Evolutionary conservation across 2,888 invertebrate genomes (phyloP).

Genomic region (Drosophila infuscata): DNA sequence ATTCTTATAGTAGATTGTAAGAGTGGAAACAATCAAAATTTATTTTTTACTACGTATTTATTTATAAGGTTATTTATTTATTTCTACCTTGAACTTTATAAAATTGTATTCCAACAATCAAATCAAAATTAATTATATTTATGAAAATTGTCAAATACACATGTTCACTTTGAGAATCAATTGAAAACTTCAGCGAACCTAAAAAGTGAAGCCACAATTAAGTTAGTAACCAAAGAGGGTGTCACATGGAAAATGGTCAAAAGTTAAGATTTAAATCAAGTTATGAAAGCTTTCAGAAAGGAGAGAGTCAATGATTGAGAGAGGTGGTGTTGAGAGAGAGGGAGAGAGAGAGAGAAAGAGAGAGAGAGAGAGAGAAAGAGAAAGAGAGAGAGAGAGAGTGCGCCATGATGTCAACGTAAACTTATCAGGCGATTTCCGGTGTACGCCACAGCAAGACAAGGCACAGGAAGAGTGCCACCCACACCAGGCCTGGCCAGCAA

Average conservation of each 20-base stretch:
- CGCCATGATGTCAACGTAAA: slow-evolving; percentile 65
- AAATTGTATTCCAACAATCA: neutral
- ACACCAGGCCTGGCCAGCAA: slow-evolving; percentile 5
- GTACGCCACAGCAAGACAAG: slow-evolving; percentile 60
- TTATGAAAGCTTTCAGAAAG: slow-evolving; percentile 68
- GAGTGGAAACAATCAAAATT: neutral
- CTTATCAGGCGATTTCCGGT: slow-evolving; percentile 75
- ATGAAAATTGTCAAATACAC: neutral
- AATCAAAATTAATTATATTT: neutral
- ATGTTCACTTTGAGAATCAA: neutral
- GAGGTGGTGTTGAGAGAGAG: neutral
- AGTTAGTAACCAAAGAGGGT: slow-evolving; percentile 33
- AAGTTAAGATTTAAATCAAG: slow-evolving; percentile 73
- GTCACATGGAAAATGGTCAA: slow-evolving; percentile 34
- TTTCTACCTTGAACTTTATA: neutral
- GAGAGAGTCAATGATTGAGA: neutral
- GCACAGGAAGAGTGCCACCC: slow-evolving; percentile 5
- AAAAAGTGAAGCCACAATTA: slow-evolving; percentile 14
- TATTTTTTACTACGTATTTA: neutral
- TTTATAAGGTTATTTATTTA: neutral
- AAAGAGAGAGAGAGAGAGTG: slow-evolving; percentile 10
- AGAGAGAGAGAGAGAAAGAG: neutral
- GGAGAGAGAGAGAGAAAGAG: neutral
- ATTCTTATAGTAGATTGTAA: neutral
- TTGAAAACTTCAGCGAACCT: slow-evolving; percentile 5